phyloP scores from a whole-genome alignment of 2,797 vertebrate species.

The Rachycentron canadum region DNA sequence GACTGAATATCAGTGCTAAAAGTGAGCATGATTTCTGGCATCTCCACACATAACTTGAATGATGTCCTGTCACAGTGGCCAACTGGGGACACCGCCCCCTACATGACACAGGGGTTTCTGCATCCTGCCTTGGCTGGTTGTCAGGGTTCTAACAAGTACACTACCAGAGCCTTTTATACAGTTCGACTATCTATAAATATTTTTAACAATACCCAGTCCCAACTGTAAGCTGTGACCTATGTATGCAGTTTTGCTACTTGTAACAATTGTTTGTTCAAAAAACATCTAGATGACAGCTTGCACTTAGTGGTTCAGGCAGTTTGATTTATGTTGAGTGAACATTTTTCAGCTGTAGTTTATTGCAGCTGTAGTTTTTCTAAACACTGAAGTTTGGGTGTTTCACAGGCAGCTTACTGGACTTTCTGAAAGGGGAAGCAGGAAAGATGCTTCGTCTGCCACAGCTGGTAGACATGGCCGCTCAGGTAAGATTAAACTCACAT shows the following conservation, averaged over 20 bases:
- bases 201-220: neutral
- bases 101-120: slow-evolving; percentile 13
- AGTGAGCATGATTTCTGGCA: neutral
- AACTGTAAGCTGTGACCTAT: neutral
- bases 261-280: neutral
- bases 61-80: neutral
- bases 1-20: neutral
- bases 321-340: neutral
- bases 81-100: neutral
- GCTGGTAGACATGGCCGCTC: slow-evolving; percentile 96
- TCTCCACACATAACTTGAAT: neutral
- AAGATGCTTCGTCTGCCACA: slow-evolving; percentile 95
- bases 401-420: slow-evolving; percentile 95
- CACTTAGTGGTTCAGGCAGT: neutral
- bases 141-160: neutral
- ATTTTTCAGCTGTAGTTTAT: neutral
- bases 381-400: neutral
- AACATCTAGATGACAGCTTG: neutral
- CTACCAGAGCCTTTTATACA: neutral
- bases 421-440: slow-evolving; percentile 95
- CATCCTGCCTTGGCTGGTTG: neutral
- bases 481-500: slow-evolving; percentile 82
- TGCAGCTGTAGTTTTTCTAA: neutral
- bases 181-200: neutral
- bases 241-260: neutral